Evolutionary conservation across 2,888 invertebrate species (phyloP).

Genomic region (Diarsia mendica): DNA sequence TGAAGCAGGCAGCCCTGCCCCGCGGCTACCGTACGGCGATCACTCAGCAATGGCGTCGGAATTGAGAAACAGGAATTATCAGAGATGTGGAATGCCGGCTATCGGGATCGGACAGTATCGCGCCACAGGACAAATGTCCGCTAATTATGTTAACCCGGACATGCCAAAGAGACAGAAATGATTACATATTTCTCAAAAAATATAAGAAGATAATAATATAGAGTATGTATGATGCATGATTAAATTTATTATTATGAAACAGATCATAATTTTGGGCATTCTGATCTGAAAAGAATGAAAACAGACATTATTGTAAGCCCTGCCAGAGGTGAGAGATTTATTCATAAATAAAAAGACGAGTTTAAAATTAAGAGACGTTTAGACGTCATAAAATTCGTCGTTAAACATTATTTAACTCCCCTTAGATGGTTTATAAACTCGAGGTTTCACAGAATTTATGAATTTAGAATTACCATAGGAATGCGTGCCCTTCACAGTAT

Average conservation of each 20-base stretch:
- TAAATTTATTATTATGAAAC: not conserved
- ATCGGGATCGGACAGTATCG: conserved; percentile 57
- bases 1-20: conserved; percentile 42
- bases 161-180: not conserved
- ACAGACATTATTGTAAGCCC: no score
- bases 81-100: conserved; percentile 63
- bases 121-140: conserved; percentile 68
- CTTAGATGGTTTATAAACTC: conserved; percentile 1
- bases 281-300: not conserved
- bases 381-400: not conserved
- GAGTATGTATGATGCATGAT: not conserved
- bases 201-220: not conserved
- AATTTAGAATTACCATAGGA: conserved; percentile 27
- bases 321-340: not conserved
- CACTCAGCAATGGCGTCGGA: conserved; percentile 43
- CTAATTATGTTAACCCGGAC: conserved; percentile 66
- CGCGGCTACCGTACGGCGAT: conserved; percentile 51
- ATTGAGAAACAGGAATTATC: conserved; percentile 75
- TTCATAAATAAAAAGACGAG: not conserved
- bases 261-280: not conserved
- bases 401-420: not conserved
- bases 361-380: not conserved
- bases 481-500: conserved; percentile 28
- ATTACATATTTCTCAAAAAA: not conserved
- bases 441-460: not conserved